Evolutionary conservation across 2,888 invertebrate genomes (phyloP), one percentile per base, ranked within the genome.

Genomic region (Drosophila ustulata): DNA sequence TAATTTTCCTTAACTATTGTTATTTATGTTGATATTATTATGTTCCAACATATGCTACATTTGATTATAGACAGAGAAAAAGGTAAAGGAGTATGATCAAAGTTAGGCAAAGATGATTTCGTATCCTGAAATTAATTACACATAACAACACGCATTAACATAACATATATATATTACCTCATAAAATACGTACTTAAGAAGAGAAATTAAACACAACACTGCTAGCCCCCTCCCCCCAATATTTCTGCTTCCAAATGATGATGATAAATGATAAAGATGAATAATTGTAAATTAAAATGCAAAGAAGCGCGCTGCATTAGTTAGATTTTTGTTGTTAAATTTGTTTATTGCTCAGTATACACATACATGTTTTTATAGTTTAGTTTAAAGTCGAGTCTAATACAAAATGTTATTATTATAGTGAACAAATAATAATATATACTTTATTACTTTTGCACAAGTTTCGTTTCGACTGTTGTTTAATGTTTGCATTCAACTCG

Each of bases 141-240:
- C 32, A 32, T 6, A 30, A 30, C 61, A 45, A 47, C 18, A 55
- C 39, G 70, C 61, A 58, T 51, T 50, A 76, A 76, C 58, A 58
- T 47, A 41, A 72, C 55, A 58, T 41, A 56, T 63, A 56, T 63
- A 58, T 72, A 79, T 85, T 85, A 82, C 80, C 86, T 81, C 80
- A 70, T 80, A 56, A 63, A 73, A 57, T 68, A 69, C 64, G 80
- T 81, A 81, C 80, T 81, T 81, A 81, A 82, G 65, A 65, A 63
- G 68, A 49, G 67, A 73, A 78, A 66, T 64, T 63, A 63, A 57
- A 53, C 66, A 61, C 32, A 37, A 37, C 47, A 50, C 46, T 49
- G 62, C 61, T 53, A 61, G 45, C 41, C 49, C 45, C 46, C 34
- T 53, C 63, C 32, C 52, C 63, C 32, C 39, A 13, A 13, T 46